Base-by-base conservation (phyloP, 2,113 vertebrate genomes). In the Dunckerocampus dactyliophorus region DNA sequence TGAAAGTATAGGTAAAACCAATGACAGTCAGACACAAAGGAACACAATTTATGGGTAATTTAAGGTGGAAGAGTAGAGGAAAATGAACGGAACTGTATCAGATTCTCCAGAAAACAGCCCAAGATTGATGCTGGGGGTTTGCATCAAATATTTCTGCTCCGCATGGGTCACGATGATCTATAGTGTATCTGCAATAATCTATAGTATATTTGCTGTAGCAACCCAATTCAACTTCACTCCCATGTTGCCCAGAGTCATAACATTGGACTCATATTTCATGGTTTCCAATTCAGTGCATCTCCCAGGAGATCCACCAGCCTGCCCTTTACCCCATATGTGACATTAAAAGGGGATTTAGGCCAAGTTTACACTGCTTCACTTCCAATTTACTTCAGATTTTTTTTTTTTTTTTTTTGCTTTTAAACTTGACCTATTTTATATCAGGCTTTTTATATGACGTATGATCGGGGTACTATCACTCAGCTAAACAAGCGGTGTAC, bases 131-230 rank as follows among this genome's bases (percentile, higher is more conserved):
- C 7, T 34, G 31, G 7, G 31, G 31, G 31, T 34, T 34, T 34
- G 31, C 39, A 43, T 12, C 39, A 39, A 39, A 39, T 12, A 39
- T 39, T 39, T 28, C 12, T 22, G 48, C 19, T 9, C 20, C 21
- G 16, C 24, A 14, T 34, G 39, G 39, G 12, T 14, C 39, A 13
- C 11, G 28, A 37, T 54, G 52, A 54, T 54, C 52, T 54, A 19
- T 34, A 54, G 52, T 54, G n/a, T 13, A 54, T 37, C 28, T 37
- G 52, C 52, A 54, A 54, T 54, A 54, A 54, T 37, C 52, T 54
- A 28, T 37, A 37, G 52, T 20, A n/a, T 9, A 54, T 54, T 54
- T 54, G 52, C 52, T 37, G 12, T 17, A 10, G 17, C 17, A 12
- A 19, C 52, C 52, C 16, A 37, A 37, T 54, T 19, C 52, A 37